phyloP scores from a whole-genome alignment of 2,113 vertebrate species.

The Lepisosteus oculatus region DNA sequence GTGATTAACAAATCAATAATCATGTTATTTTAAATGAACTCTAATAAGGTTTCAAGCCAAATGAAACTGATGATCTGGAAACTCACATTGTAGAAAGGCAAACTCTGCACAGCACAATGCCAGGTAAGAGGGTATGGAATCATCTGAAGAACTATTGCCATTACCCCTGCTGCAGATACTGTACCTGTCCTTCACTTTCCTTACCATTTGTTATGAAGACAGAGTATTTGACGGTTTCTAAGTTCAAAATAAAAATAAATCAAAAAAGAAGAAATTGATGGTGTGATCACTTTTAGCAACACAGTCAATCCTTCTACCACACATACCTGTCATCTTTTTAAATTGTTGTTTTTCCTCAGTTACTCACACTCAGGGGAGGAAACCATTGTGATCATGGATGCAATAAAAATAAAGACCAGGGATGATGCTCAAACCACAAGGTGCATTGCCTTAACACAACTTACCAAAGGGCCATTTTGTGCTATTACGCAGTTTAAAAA shows the following conservation, averaged over 20 bases:
- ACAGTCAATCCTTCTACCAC: not conserved
- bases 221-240: not conserved
- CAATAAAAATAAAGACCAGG: too few relatives aligned
- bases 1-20: too few relatives aligned
- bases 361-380: not conserved
- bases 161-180: not conserved
- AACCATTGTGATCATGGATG: too few relatives aligned
- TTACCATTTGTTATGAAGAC: not conserved
- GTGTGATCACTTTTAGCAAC: not conserved
- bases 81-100: not conserved
- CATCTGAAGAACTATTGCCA: not conserved
- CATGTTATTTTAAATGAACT: too few relatives aligned
- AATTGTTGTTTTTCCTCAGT: not conserved
- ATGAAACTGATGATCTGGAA: not conserved
- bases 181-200: not conserved
- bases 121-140: not conserved
- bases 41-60: too few relatives aligned
- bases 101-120: not conserved
- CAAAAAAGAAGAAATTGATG: not conserved
- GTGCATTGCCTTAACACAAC: too few relatives aligned
- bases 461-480: too few relatives aligned
- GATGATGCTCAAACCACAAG: too few relatives aligned
- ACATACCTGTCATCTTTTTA: not conserved
- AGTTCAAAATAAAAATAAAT: conserved; percentile 14
- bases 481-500: too few relatives aligned